Conservation (phyloP, 2,113 vertebrate genomes). For the Sebastes fasciatus region DNA sequence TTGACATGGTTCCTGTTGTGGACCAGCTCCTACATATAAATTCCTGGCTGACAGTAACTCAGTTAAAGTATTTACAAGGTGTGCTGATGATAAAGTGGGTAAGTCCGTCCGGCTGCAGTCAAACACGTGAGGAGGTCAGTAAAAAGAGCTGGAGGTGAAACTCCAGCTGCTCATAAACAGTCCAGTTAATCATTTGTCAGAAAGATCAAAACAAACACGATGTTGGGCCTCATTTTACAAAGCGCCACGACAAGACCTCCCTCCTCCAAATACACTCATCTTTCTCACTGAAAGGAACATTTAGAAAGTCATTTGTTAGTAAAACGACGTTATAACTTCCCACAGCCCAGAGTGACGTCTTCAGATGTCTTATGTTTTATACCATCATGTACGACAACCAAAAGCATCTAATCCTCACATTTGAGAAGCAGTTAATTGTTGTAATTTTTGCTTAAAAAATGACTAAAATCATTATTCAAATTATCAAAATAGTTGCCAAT, state of each 20-base stretch:
- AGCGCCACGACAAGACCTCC: neutral
- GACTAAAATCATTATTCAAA: too few relatives aligned
- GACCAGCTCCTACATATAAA: neutral
- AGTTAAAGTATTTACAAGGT: constrained; percentile 1
- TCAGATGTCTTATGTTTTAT: too few relatives aligned
- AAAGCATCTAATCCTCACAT: too few relatives aligned
- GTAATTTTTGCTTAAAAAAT: too few relatives aligned
- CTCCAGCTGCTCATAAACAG: constrained; percentile 51
- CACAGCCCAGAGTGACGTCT: too few relatives aligned
- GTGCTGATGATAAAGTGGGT: neutral
- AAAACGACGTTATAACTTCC: too few relatives aligned
- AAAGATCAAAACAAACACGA: constrained; percentile 44
- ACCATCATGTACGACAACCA: too few relatives aligned
- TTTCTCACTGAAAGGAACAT: neutral
- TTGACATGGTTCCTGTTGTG: neutral
- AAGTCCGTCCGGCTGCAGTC: neutral
- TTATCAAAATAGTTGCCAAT: too few relatives aligned
- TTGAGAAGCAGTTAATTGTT: too few relatives aligned
- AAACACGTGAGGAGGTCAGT: constrained; percentile 4
- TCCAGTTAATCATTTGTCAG: constrained; percentile 54
- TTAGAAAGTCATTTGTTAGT: too few relatives aligned
- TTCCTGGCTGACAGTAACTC: constrained; percentile 6
- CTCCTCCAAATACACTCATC: neutral
- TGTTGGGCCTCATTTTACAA: too few relatives aligned
- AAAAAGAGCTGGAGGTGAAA: constrained; percentile 37